A percentile compares a stretch with the other conserved stretches of the same genome.
These are phyloP conservation scores for Chiloscyllium plagiosum DNA, from an alignment of 2,113 vertebrate genomes.

Conservation along the genomic window DNA sequence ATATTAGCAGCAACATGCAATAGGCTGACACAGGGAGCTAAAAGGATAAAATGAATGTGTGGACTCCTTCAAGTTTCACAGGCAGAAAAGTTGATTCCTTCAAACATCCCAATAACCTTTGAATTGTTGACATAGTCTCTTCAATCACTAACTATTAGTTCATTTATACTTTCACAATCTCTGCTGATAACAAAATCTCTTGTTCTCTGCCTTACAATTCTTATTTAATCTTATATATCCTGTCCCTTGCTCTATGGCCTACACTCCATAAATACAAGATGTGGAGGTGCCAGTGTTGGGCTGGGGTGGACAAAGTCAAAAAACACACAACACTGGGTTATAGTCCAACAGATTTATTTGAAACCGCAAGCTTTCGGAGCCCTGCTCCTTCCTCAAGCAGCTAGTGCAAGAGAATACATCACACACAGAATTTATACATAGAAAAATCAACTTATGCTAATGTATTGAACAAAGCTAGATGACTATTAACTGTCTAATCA, in stretches of 20 bases:
- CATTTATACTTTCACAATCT: neutral
- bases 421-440: no score
- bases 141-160: neutral
- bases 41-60: neutral
- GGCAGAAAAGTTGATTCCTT: neutral
- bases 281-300: no score
- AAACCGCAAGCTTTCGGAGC: no score
- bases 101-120: neutral
- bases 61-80: neutral
- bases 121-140: neutral
- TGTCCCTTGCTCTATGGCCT: neutral
- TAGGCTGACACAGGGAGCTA: neutral
- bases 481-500: no score
- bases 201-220: neutral
- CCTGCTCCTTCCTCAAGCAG: no score
- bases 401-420: no score
- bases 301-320: no score
- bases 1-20: slow-evolving; percentile 16
- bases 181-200: neutral
- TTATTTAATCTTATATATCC: neutral
- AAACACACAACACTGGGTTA: no score
- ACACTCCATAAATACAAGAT: neutral
- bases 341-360: no score
- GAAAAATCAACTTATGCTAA: no score
- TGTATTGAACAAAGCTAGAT: no score